Evolutionary conservation across 2,888 invertebrate genomes (phyloP).

Genomic region (Clanis bilineata): DNA sequence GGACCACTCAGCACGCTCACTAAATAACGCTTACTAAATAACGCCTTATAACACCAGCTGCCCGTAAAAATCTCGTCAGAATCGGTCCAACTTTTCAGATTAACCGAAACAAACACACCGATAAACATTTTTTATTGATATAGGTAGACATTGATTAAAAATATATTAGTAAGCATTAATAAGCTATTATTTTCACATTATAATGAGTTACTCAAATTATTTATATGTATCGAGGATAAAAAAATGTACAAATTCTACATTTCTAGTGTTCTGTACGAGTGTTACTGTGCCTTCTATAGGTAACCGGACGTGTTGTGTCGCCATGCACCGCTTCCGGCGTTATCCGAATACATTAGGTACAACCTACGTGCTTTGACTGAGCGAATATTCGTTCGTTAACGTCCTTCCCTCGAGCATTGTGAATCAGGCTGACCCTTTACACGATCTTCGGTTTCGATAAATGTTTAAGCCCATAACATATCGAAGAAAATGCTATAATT

Average conservation of each 20-base stretch:
- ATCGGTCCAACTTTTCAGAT: too few species aligned
- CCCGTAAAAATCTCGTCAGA: too few species aligned
- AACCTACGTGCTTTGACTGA: constrained; percentile 59
- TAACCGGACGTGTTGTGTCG: constrained; percentile 41
- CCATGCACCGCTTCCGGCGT: constrained; percentile 50
- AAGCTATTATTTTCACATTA: too few species aligned
- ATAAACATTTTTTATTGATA: too few species aligned
- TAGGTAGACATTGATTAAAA: too few species aligned
- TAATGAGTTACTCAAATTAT: too few species aligned
- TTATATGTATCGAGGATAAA: too few species aligned
- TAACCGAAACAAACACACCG: too few species aligned
- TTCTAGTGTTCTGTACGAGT: constrained; percentile 7
- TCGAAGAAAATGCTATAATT: background rate
- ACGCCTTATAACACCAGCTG: too few species aligned
- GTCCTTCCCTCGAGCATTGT: constrained; percentile 34
- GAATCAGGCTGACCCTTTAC: constrained; percentile 4
- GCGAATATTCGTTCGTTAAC: constrained; percentile 53
- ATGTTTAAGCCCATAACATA: background rate
- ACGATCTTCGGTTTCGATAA: background rate
- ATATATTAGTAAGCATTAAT: too few species aligned
- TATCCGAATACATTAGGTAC: constrained; percentile 64
- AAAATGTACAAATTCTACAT: background rate
- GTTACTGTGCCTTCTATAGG: constrained; percentile 21
- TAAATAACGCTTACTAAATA: too few species aligned
- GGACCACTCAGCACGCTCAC: too few species aligned